A percentile compares a stretch with the other conserved stretches of the same genome.
These are phyloP conservation scores for Drosophila melanocephala DNA, from an alignment of 2,888 invertebrate genomes.

Conservation along the genomic window DNA sequence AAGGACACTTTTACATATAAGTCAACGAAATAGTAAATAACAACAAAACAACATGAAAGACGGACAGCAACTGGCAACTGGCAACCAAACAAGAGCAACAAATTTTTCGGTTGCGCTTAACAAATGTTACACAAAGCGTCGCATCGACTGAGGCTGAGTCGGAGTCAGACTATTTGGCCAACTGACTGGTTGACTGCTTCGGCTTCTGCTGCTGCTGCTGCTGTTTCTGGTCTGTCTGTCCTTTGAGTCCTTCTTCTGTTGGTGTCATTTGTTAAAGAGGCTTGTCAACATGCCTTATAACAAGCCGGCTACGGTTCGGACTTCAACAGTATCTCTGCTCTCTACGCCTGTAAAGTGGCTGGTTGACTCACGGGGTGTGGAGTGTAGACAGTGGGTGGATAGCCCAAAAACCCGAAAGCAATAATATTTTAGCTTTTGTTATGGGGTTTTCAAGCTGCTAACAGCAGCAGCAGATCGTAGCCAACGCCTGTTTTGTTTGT, in stretches of 20 bases:
- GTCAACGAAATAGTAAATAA: constrained; percentile 72
- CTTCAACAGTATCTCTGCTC: constrained; percentile 39
- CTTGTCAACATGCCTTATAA: constrained; percentile 84
- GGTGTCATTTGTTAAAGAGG: constrained; percentile 85
- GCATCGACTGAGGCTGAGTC: constrained; percentile 35
- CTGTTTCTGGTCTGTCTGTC: constrained; percentile 44
- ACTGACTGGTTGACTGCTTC: constrained; percentile 51
- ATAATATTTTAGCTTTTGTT: constrained; percentile 80
- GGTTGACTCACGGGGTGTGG: constrained; percentile 17
- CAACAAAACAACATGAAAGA: constrained; percentile 59
- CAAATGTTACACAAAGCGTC: constrained; percentile 75
- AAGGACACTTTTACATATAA: constrained; percentile 65
- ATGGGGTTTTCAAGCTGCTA: constrained; percentile 67
- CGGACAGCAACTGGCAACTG: constrained; percentile 58
- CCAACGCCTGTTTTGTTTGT: constrained; percentile 67
- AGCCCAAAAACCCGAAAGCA: constrained; percentile 61
- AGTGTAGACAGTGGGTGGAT: constrained; percentile 2
- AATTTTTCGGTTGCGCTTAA: constrained; percentile 72
- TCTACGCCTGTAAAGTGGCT: constrained; percentile 58
- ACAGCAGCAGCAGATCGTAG: constrained; percentile 50
- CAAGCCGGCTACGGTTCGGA: constrained; percentile 75
- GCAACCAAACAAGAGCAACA: constrained; percentile 64
- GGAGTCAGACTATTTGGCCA: constrained; percentile 70
- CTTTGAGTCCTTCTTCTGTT: constrained; percentile 70
- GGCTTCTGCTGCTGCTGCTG: constrained; percentile 41